Conservation (phyloP, 2,888 invertebrate species). For the Oligia latruncula region DNA sequence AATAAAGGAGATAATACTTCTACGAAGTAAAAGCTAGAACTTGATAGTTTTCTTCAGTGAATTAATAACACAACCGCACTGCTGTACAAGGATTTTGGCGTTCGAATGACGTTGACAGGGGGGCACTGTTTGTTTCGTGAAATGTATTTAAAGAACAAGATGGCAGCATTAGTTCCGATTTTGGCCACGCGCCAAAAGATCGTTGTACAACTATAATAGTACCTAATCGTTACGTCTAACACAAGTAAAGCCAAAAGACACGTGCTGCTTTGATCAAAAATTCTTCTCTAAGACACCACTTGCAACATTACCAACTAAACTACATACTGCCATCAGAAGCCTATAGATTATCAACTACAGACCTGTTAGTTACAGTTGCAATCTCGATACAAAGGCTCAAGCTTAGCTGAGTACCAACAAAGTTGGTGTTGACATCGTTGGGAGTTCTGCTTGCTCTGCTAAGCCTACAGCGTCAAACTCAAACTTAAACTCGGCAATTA, state of each 20-base stretch:
- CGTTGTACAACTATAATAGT: too few species aligned
- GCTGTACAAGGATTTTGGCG: background rate
- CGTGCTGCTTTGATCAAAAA: slow-evolving; percentile 22
- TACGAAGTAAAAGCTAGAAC: background rate
- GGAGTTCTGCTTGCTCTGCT: slow-evolving; percentile 28
- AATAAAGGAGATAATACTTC: too few species aligned
- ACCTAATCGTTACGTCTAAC: background rate
- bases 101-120: background rate
- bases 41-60: background rate
- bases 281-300: slow-evolving; percentile 4
- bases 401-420: slow-evolving; percentile 43
- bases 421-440: slow-evolving; percentile 60
- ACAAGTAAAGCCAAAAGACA: background rate
- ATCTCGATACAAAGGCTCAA: slow-evolving; percentile 51
- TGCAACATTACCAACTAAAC: background rate
- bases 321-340: slow-evolving; percentile 15
- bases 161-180: background rate
- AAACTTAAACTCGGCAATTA: slow-evolving; percentile 50
- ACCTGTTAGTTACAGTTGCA: slow-evolving; percentile 20
- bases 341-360: slow-evolving; percentile 39
- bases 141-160: background rate
- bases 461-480: slow-evolving; percentile 47
- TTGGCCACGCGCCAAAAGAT: background rate
- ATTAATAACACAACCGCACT: background rate
- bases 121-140: background rate